These are phyloP conservation scores for Eunapius fragilis DNA, from an alignment of 37 sponge, comb jelly and placozoan genomes.

Conservation along the genomic window DNA sequence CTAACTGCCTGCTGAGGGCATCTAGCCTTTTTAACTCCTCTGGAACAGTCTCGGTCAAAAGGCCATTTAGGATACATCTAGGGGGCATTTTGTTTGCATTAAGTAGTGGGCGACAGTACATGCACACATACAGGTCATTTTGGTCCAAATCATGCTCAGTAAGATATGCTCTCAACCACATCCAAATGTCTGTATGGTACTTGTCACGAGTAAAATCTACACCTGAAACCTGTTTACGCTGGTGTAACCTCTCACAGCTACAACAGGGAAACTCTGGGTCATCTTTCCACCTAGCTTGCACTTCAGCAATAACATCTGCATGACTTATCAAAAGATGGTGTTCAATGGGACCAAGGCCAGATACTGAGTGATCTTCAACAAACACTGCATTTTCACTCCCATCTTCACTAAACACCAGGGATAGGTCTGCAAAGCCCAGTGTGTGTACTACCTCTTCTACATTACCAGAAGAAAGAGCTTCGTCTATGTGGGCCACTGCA, in stretches of 20 bases:
- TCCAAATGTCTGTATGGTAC: constrained; percentile 27
- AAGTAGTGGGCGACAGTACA: constrained; percentile 41
- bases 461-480: constrained; percentile 1
- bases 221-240: constrained; percentile 11
- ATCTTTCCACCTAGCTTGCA: constrained; percentile 16
- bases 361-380: background rate
- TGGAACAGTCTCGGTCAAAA: constrained; percentile 44
- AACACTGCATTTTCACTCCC: background rate
- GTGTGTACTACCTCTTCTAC: background rate
- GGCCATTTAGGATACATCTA: constrained; percentile 67
- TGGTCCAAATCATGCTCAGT: background rate
- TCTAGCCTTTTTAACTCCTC: constrained; percentile 38
- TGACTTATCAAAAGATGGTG: background rate
- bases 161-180: constrained; percentile 20
- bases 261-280: constrained; percentile 52
- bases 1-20: constrained; percentile 44
- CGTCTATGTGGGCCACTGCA: constrained; percentile 1
- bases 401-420: background rate
- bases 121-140: constrained; percentile 30
- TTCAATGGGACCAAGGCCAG: constrained; percentile 4
- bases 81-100: constrained; percentile 48
- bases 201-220: constrained; percentile 12
- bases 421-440: constrained; percentile 9
- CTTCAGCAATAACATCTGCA: constrained; percentile 23
- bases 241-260: no score